These are phyloP conservation scores for Eilema depressum DNA, from an alignment of 2,888 invertebrate genomes.

Conservation along the genomic window DNA sequence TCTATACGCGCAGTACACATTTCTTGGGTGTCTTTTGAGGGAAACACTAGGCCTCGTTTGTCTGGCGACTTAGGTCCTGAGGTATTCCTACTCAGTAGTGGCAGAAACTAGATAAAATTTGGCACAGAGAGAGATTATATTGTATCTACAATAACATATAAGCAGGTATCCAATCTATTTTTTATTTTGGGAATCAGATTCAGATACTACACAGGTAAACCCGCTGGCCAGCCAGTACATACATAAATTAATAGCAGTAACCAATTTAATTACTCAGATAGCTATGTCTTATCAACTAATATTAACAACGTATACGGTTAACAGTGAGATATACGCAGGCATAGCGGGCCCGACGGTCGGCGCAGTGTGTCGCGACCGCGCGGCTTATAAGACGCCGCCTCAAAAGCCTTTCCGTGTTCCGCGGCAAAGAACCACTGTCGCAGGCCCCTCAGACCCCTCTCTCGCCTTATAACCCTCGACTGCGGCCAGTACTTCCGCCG, in stretches of 20 bases:
- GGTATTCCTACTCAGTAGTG: too few species aligned
- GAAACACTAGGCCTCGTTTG: too few species aligned
- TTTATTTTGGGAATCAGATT: too few species aligned
- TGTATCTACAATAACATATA: too few species aligned
- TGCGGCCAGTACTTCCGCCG: constrained; percentile 40
- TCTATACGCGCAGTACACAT: too few species aligned
- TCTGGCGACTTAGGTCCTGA: too few species aligned
- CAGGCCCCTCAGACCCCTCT: constrained; percentile 26
- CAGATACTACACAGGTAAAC: not conserved
- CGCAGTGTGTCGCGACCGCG: constrained; percentile 42
- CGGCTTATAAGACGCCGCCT: constrained; percentile 77
- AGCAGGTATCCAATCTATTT: too few species aligned
- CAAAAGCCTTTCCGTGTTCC: constrained; percentile 85
- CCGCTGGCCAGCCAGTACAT: not conserved
- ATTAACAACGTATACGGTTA: constrained; percentile 17
- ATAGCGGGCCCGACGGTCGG: constrained; percentile 34
- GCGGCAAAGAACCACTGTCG: constrained; percentile 45
- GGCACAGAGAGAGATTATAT: too few species aligned
- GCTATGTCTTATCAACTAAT: constrained; percentile 19
- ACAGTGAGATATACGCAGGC: constrained; percentile 4
- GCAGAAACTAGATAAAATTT: too few species aligned
- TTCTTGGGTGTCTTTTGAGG: too few species aligned
- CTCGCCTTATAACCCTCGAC: constrained; percentile 24
- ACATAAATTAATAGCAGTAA: constrained; percentile 22
- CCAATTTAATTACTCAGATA: constrained; percentile 28